A percentile compares a stretch with the other conserved stretches of the same genome.
These are phyloP conservation scores for Neodiprion virginianus DNA, from an alignment of 1,140 invertebrate species.

Conservation along the genomic window DNA sequence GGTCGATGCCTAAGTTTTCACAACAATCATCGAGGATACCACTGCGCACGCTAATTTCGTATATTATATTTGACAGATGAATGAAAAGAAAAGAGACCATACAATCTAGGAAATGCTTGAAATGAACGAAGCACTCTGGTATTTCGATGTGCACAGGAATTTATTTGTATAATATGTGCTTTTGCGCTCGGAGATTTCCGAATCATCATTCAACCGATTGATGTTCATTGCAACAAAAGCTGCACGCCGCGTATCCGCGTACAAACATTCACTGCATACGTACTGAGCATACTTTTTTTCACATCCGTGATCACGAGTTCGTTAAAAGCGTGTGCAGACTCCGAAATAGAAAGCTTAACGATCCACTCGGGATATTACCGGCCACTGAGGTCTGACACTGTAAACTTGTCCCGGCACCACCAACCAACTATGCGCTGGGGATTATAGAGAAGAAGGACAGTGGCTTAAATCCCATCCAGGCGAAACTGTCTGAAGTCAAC, in stretches of 20 bases:
- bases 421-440: neutral
- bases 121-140: neutral
- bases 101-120: neutral
- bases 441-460: neutral
- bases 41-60: too few relatives aligned
- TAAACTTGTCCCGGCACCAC: neutral
- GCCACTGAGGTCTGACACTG: neutral
- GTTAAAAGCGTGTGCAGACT: too few relatives aligned
- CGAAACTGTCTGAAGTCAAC: neutral
- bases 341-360: neutral
- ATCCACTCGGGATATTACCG: neutral
- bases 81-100: neutral
- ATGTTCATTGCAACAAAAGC: neutral
- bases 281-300: neutral
- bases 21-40: too few relatives aligned
- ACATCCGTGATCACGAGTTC: too few relatives aligned
- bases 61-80: too few relatives aligned
- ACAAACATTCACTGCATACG: neutral
- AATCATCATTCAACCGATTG: neutral
- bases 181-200: neutral
- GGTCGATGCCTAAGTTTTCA: too few relatives aligned
- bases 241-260: neutral
- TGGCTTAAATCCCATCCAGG: neutral
- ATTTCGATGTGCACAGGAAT: neutral
- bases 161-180: neutral